Percentiles rank a stretch among this genome's conserved stretches.
Evolutionary conservation across 2,113 vertebrate species (phyloP).

Genomic region (Climacteris rufus): DNA sequence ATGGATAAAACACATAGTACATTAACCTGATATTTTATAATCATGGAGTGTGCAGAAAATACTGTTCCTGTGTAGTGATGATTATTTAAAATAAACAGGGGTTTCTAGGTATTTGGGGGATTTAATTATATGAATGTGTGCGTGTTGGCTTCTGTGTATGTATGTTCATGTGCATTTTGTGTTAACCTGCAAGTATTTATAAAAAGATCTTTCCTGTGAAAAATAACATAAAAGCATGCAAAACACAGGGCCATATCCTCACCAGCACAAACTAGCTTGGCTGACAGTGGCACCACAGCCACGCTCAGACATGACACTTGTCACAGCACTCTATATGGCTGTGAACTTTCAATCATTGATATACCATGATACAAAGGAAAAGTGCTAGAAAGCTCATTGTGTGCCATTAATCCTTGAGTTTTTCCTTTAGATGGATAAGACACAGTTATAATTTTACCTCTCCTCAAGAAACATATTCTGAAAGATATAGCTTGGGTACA

Average conservation of each 20-base stretch:
- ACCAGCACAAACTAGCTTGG: not conserved
- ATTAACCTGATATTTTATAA: not conserved
- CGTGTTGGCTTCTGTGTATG: not conserved
- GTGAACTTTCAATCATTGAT: constrained; percentile 3
- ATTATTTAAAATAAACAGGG: not conserved
- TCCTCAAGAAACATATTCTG: not conserved
- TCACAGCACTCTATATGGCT: not conserved
- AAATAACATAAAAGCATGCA: not conserved
- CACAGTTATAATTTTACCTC: not conserved
- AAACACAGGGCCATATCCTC: not conserved
- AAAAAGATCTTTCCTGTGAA: not conserved
- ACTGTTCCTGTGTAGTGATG: not conserved
- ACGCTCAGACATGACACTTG: not conserved
- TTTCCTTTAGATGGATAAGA: not conserved
- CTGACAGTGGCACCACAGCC: not conserved
- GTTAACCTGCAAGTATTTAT: not conserved
- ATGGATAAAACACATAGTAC: not conserved
- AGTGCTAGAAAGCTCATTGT: not conserved
- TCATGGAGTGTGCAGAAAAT: not conserved
- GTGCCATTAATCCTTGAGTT: not conserved
- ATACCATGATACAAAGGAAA: not conserved
- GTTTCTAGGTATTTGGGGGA: not conserved
- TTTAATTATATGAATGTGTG: not conserved
- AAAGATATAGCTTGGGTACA: not conserved
- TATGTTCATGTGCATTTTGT: not conserved